A percentile compares a stretch with the other conserved stretches of the same genome.
Evolutionary conservation across 1,140 invertebrate genomes (phyloP).

Genomic region (Aleiodes sp.): DNA sequence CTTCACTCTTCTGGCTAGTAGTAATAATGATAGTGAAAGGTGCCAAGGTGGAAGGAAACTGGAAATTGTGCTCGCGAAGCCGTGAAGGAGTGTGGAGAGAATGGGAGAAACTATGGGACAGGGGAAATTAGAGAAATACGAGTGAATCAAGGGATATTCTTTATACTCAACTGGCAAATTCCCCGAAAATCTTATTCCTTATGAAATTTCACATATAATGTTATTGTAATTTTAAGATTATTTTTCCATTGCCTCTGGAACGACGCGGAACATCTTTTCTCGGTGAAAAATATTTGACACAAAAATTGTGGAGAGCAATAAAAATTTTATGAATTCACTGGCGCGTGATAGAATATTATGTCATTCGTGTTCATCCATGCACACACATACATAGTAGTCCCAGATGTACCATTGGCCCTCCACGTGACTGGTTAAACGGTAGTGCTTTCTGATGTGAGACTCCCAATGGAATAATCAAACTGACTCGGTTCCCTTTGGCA

Average conservation of each 20-base stretch:
- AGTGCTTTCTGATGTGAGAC: conserved; percentile 31
- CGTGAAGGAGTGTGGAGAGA: background rate
- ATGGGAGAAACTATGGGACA: background rate
- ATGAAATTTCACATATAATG: too few species aligned
- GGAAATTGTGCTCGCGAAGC: background rate
- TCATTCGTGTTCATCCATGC: background rate
- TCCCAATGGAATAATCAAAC: conserved; percentile 32
- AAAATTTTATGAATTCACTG: background rate
- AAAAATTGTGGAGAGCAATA: conserved; percentile 1
- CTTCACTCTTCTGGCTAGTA: background rate
- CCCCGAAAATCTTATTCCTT: too few species aligned
- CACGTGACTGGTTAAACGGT: conserved; percentile 22
- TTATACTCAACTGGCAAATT: background rate
- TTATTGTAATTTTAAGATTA: too few species aligned
- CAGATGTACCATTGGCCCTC: conserved; percentile 7
- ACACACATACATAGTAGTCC: background rate
- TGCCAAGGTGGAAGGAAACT: background rate
- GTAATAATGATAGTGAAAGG: background rate
- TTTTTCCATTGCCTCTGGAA: too few species aligned
- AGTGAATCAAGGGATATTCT: background rate
- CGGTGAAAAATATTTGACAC: too few species aligned
- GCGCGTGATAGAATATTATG: background rate
- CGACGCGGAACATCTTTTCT: too few species aligned
- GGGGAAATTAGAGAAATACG: background rate
- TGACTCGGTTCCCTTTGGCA: conserved; percentile 10